phyloP scores from a whole-genome alignment of 2,797 vertebrate genomes.

The Erpetoichthys calabaricus region DNA sequence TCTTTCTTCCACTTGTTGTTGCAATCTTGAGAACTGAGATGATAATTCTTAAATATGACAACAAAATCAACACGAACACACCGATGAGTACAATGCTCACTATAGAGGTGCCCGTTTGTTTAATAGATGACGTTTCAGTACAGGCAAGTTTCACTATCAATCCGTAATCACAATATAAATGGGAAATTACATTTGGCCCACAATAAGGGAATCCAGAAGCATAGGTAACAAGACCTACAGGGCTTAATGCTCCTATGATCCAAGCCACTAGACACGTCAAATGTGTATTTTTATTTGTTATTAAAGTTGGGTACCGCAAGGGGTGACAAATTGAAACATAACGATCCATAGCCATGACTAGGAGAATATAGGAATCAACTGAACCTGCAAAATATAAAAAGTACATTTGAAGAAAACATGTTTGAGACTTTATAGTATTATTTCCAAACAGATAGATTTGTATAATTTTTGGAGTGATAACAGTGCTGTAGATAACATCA shows the following conservation, averaged over 20 bases:
- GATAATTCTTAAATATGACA: too few species aligned
- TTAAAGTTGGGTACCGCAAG: slow-evolving; percentile 28
- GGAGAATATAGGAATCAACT: slow-evolving; percentile 41
- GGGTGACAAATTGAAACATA: slow-evolving; percentile 35
- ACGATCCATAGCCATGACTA: slow-evolving; percentile 39
- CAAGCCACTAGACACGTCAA: too few species aligned
- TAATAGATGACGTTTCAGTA: too few species aligned
- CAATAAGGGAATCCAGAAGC: too few species aligned
- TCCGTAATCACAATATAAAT: too few species aligned
- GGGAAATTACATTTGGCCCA: too few species aligned
- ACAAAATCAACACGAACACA: too few species aligned
- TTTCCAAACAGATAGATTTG: slow-evolving; percentile 24
- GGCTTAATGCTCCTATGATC: too few species aligned
- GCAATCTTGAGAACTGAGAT: slow-evolving; percentile 12
- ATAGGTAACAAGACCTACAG: too few species aligned
- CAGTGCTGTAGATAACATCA: slow-evolving; percentile 35
- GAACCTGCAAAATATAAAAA: slow-evolving; percentile 44
- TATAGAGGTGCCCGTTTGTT: too few species aligned
- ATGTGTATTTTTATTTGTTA: slow-evolving; percentile 17
- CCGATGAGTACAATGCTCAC: too few species aligned
- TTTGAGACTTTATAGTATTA: slow-evolving; percentile 22
- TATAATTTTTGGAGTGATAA: slow-evolving; percentile 9
- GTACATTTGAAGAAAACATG: slow-evolving; percentile 41
- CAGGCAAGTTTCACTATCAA: too few species aligned
- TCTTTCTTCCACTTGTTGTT: slow-evolving; percentile 21